phyloP scores from a whole-genome alignment of 2,888 invertebrate species.

The Xiphydria camelus region DNA sequence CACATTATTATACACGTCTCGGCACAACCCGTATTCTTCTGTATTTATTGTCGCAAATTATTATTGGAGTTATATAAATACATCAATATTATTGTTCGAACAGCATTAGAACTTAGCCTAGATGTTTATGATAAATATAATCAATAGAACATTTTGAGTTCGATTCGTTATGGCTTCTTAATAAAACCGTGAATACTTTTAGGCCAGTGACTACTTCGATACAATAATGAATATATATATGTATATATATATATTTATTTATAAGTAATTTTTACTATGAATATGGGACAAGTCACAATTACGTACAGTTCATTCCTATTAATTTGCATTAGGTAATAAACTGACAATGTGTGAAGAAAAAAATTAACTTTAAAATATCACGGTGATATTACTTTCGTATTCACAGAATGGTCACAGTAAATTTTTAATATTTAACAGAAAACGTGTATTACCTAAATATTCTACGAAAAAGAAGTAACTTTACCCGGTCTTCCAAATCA shows the following conservation, averaged over 20 bases:
- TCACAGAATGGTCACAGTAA: too few species aligned
- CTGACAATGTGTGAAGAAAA: too few species aligned
- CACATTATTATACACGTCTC: too few species aligned
- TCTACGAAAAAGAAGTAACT: too few species aligned
- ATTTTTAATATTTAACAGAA: too few species aligned
- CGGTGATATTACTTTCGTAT: too few species aligned
- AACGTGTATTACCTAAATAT: too few species aligned
- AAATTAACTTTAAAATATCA: too few species aligned
- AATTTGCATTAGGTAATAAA: too few species aligned
- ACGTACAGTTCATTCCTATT: neutral
- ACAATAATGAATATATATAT: constrained; percentile 14
- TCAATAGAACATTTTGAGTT: constrained; percentile 22
- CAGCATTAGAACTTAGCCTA: constrained; percentile 57
- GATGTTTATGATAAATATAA: constrained; percentile 26
- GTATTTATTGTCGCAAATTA: constrained; percentile 47
- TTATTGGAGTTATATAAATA: constrained; percentile 46
- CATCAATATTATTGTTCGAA: constrained; percentile 58
- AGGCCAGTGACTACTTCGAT: constrained; percentile 56
- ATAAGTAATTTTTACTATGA: constrained; percentile 11
- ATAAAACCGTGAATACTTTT: constrained; percentile 44
- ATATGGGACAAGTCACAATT: constrained; percentile 3
- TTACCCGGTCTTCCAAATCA: too few species aligned
- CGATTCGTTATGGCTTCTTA: constrained; percentile 18
- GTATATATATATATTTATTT: constrained; percentile 2
- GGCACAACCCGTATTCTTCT: neutral